Evolutionary conservation across 1,140 invertebrate genomes (phyloP).

Genomic region (Euglossa dilemma): DNA sequence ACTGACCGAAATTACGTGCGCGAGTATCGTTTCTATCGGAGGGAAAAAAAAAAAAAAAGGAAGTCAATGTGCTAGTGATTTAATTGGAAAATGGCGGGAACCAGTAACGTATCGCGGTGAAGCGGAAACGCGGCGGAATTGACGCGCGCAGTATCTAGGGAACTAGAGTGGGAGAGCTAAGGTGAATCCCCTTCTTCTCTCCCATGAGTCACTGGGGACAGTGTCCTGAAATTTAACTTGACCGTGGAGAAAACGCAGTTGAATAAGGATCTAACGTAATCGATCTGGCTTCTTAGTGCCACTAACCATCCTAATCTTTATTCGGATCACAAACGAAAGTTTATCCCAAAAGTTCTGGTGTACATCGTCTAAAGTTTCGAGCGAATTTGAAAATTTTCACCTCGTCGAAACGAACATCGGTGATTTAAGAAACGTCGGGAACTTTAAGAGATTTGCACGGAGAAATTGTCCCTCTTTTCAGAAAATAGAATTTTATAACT

Average conservation of each 20-base stretch:
- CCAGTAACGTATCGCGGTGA: neutral
- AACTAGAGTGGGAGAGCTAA: neutral
- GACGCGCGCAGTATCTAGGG: neutral
- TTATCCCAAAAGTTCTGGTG: neutral
- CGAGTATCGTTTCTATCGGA: neutral
- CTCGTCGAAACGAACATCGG: neutral
- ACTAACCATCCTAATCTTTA: neutral
- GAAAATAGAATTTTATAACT: neutral
- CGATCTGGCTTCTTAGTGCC: neutral
- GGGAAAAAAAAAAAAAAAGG: neutral
- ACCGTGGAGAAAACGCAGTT: neutral
- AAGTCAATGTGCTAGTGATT: neutral
- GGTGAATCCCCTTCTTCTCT: neutral
- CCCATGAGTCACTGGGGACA: neutral
- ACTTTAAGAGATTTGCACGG: neutral
- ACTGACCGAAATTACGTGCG: slow-evolving; percentile 25
- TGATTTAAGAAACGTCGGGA: too few species aligned
- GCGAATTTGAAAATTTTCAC: neutral
- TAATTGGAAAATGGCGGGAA: neutral
- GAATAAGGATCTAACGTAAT: neutral
- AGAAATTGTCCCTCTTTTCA: too few species aligned
- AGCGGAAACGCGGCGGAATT: neutral
- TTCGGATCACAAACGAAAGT: neutral
- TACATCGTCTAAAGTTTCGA: neutral
- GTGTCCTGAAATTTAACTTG: neutral